phyloP scores from a whole-genome alignment of 2,888 invertebrate genomes.

The Drosophila vallismaia region DNA sequence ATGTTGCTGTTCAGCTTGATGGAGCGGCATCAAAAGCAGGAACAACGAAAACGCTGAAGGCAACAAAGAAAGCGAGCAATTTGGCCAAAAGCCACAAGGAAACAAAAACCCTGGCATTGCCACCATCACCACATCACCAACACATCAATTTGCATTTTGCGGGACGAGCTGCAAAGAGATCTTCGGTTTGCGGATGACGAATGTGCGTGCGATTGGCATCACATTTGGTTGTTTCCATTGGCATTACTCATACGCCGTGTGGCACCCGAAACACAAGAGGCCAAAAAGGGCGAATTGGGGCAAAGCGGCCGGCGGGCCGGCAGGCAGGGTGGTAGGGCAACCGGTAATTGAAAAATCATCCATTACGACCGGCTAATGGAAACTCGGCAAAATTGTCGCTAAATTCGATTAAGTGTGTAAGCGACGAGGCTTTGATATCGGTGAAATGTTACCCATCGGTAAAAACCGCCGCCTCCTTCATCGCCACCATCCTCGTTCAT shows the following conservation, averaged over 20 bases:
- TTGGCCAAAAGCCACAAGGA: slow-evolving; percentile 68
- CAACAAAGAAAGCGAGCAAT: slow-evolving; percentile 66
- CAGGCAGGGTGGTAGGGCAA: slow-evolving; percentile 14
- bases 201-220: slow-evolving; percentile 65
- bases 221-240: slow-evolving; percentile 20
- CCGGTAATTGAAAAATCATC: slow-evolving; percentile 79
- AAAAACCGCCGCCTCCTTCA: background rate
- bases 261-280: slow-evolving; percentile 12
- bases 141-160: slow-evolving; percentile 70
- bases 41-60: slow-evolving; percentile 45
- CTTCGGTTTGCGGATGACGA: slow-evolving; percentile 52
- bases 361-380: slow-evolving; percentile 74
- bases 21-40: slow-evolving; percentile 19
- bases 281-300: slow-evolving; percentile 7
- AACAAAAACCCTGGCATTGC: slow-evolving; percentile 66
- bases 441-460: slow-evolving; percentile 27
- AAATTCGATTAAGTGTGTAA: slow-evolving; percentile 73
- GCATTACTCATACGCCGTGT: slow-evolving; percentile 61
- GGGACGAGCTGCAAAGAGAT: background rate
- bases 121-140: slow-evolving; percentile 51
- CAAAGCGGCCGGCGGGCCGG: slow-evolving; percentile 31
- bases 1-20: slow-evolving; percentile 52
- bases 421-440: slow-evolving; percentile 57
- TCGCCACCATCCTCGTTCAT: slow-evolving; percentile 5
- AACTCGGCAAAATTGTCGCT: slow-evolving; percentile 68